phyloP scores from a whole-genome alignment of 2,797 vertebrate species.

The Peromyscus attwateri region DNA sequence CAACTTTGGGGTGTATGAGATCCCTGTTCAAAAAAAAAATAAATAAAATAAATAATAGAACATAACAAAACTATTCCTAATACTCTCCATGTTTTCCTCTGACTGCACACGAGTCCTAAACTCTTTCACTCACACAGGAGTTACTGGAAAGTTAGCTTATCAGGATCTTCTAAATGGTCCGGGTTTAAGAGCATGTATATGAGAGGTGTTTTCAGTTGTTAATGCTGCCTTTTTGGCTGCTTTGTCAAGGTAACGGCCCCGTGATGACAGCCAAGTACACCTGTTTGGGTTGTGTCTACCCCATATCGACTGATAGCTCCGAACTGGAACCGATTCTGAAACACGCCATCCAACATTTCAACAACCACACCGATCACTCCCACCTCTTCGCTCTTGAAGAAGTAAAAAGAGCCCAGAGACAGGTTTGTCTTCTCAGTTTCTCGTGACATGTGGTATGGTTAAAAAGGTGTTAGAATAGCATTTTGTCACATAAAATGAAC shows the following conservation, averaged over 20 bases:
- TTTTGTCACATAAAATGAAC: conserved; percentile 34
- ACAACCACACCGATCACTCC: conserved; percentile 82
- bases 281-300: conserved; percentile 91
- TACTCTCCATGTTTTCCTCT: neutral
- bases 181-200: neutral
- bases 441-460: conserved; percentile 7
- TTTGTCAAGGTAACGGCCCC: conserved; percentile 83
- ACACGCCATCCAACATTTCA: conserved; percentile 88
- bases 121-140: neutral
- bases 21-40: neutral
- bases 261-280: neutral
- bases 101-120: neutral
- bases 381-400: conserved; percentile 88
- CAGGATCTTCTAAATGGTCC: neutral
- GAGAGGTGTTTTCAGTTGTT: neutral
- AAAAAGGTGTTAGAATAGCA: neutral
- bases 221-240: conserved; percentile 62
- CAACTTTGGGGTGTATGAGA: neutral
- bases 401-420: conserved; percentile 81
- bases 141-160: neutral
- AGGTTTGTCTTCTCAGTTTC: conserved; percentile 85
- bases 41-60: neutral
- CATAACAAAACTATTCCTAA: neutral
- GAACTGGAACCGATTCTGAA: conserved; percentile 88
- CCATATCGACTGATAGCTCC: conserved; percentile 83